Evolutionary conservation across 2,797 vertebrate species (phyloP).

Genomic region (Sebastes itinus): DNA sequence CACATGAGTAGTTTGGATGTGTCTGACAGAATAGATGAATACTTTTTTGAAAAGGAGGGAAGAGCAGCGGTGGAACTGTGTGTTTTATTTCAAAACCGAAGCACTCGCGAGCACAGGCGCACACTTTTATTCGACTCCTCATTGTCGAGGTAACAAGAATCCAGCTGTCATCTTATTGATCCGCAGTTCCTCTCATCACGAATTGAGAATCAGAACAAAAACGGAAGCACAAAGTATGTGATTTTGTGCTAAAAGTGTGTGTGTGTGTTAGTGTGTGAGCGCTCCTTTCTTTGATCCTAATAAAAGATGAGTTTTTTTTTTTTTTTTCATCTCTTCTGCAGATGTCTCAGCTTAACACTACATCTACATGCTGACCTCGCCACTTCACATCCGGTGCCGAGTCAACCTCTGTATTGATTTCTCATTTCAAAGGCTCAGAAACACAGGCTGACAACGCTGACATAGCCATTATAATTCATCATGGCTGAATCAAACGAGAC

Average conservation of each 20-base stretch:
- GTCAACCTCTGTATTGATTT: conserved; percentile 52
- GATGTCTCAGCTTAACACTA: background rate
- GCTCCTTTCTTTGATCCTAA: conserved; percentile 23
- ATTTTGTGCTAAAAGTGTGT: background rate
- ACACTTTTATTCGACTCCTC: conserved; percentile 34
- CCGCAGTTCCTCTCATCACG: conserved; percentile 30
- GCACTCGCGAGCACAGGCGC: background rate
- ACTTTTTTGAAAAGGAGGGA: background rate
- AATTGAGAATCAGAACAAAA: conserved; percentile 26
- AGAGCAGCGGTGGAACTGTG: background rate
- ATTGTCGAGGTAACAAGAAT: conserved; percentile 52
- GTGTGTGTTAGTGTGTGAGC: background rate
- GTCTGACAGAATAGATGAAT: background rate
- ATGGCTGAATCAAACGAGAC: conserved; percentile 20
- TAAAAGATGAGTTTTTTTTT: background rate
- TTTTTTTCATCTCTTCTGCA: background rate
- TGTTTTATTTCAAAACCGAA: background rate
- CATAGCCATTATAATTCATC: conserved; percentile 35
- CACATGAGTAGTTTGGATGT: conserved; percentile 5
- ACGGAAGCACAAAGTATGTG: background rate
- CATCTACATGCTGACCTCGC: conserved; percentile 37
- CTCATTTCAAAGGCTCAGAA: conserved; percentile 43
- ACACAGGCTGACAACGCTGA: conserved; percentile 24
- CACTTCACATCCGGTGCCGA: conserved; percentile 28
- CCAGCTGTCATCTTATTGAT: conserved; percentile 35